These are phyloP conservation scores for Gobionotothen gibberifrons DNA, from an alignment of 2,797 vertebrate species.

Conservation along the genomic window DNA sequence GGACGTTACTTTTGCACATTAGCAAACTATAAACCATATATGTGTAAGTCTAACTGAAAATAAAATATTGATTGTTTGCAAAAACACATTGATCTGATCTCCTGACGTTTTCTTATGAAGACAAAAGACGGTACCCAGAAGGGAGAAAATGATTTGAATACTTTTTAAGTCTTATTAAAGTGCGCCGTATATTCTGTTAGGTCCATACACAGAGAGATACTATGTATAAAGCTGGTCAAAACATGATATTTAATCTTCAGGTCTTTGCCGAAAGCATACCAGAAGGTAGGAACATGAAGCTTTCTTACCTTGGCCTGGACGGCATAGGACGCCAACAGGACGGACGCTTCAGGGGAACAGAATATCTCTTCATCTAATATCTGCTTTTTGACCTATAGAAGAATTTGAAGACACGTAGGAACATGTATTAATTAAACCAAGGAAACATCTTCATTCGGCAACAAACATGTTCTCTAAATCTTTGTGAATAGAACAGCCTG, in stretches of 20 bases:
- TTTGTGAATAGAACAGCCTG: too few relatives aligned
- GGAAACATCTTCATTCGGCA: not conserved
- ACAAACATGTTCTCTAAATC: not conserved
- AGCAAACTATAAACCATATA: not conserved
- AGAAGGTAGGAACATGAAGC: not conserved
- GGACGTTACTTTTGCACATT: not conserved
- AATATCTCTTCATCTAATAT: constrained; percentile 96
- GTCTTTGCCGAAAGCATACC: not conserved
- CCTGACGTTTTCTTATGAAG: not conserved
- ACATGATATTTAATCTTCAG: not conserved
- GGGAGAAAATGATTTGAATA: not conserved
- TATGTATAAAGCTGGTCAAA: constrained; percentile 2
- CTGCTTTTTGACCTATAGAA: constrained; percentile 93
- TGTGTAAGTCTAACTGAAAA: not conserved
- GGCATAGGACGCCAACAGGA: constrained; percentile 93
- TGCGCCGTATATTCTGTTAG: not conserved
- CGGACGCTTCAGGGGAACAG: constrained; percentile 94
- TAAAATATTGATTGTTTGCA: not conserved
- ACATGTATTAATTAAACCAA: not conserved
- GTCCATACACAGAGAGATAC: not conserved
- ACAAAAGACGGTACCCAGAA: not conserved
- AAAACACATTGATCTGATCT: not conserved
- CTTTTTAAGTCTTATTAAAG: not conserved
- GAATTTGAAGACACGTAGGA: constrained; percentile 15
- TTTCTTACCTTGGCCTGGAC: constrained; percentile 92